These are phyloP conservation scores for Galeopsomyia nigrocyanea DNA, from an alignment of 2,888 invertebrate genomes.

Conservation along the genomic window DNA sequence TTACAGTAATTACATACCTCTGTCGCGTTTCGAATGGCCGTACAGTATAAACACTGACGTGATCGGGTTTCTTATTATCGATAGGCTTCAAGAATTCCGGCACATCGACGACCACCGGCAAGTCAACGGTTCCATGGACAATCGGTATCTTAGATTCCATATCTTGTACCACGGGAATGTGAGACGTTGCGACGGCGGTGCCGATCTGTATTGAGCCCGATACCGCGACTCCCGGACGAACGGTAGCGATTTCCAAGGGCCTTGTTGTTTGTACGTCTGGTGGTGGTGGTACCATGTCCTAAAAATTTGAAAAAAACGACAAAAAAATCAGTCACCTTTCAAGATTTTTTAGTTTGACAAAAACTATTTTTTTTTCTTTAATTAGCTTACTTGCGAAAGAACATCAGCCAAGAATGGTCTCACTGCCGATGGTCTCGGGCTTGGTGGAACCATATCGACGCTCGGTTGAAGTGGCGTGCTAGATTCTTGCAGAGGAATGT, in stretches of 20 bases:
- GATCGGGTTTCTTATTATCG: slow-evolving; percentile 58
- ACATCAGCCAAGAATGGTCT: slow-evolving; percentile 64
- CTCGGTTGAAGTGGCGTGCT: slow-evolving; percentile 54
- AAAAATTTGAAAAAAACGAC: slow-evolving; percentile 18
- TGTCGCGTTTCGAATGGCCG: slow-evolving; percentile 63
- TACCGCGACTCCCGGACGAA: slow-evolving; percentile 62
- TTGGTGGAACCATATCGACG: slow-evolving; percentile 50
- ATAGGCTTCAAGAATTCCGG: slow-evolving; percentile 59
- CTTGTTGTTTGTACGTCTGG: slow-evolving; percentile 44
- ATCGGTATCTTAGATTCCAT: slow-evolving; percentile 66
- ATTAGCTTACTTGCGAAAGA: slow-evolving; percentile 59
- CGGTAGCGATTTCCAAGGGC: slow-evolving; percentile 59
- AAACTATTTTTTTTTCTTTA: slow-evolving; percentile 4
- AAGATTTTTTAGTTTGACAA: background rate
- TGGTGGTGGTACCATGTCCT: slow-evolving; percentile 66
- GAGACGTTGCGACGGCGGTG: slow-evolving; percentile 64
- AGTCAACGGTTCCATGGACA: slow-evolving; percentile 66
- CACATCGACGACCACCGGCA: slow-evolving; percentile 64
- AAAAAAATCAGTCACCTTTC: background rate
- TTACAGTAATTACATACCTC: slow-evolving; percentile 54
- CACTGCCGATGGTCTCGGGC: slow-evolving; percentile 58
- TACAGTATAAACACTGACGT: slow-evolving; percentile 63
- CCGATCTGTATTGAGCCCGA: slow-evolving; percentile 66
- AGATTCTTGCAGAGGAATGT: slow-evolving; percentile 62
- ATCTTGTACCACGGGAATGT: slow-evolving; percentile 64